Conservation (phyloP, 2,797 vertebrate genomes). For the Avahi laniger region DNA sequence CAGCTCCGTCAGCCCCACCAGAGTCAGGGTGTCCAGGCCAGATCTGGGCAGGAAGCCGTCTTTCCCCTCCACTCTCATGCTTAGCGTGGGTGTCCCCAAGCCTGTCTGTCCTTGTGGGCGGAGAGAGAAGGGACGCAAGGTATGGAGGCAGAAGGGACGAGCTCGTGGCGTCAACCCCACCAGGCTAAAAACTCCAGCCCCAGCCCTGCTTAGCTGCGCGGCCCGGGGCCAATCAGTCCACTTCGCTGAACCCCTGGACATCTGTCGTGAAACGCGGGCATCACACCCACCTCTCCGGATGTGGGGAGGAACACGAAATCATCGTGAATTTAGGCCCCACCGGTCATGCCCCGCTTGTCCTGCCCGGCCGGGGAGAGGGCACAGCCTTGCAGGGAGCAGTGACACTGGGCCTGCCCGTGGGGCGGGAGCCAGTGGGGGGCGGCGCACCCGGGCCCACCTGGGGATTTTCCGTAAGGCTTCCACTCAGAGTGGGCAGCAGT, state of each 20-base stretch:
- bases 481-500: background rate
- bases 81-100: background rate
- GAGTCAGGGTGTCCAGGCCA: background rate
- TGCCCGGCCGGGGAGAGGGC: background rate
- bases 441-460: background rate
- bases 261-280: rapidly evolving
- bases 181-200: background rate
- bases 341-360: background rate
- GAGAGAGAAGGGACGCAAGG: background rate
- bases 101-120: background rate
- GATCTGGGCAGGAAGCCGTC: background rate
- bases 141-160: background rate
- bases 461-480: background rate
- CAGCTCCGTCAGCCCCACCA: background rate
- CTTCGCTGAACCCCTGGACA: background rate
- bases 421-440: background rate
- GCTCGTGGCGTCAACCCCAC: background rate
- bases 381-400: background rate
- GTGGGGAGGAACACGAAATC: background rate
- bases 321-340: background rate
- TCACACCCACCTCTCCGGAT: background rate
- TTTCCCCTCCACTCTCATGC: background rate
- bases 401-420: background rate
- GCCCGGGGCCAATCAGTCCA: background rate
- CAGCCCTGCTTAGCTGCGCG: background rate